Base-by-base conservation (phyloP, 2,888 invertebrate genomes). In the Allophyes oxyacanthae region DNA sequence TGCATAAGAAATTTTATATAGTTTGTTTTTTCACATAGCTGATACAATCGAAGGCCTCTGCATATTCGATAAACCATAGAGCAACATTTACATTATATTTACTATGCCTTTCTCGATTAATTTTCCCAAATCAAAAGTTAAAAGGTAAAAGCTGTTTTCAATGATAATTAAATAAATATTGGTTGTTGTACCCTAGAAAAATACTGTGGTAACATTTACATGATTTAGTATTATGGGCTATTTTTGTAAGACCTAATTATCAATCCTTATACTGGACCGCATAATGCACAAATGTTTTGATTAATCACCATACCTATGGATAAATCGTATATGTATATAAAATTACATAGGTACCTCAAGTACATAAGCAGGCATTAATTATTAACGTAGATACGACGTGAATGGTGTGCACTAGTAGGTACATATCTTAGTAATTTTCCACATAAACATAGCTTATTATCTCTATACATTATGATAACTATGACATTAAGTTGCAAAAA, bases 281-380 rank as follows among this genome's bases (percentile, higher is more conserved):
- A 42, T 36, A 41, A 43, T 49, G 41, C 57, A 58, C 50, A 54
- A 52, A 57, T 43, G 36, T 43, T 32, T 34, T 58, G 33, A 69
- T 58, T 52, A 58, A 57, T 28, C 25, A 26, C 42, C 26, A 53
- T 38, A 51, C 28, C 15, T 30, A 49, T 37, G 45, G 38, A 57
- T 54, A 42, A 55, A 52, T 61, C 2, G 4, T 20, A 42, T 14
- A 48, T 42, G 49, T 26, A 32, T 44, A 49, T 56, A 54, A 30
- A 58, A 51, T 34, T 50, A 44, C 54, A 20, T 41, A 40, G 26
- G 13, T n/a, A 14, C n/a, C n/a, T n/a, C n/a, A n/a, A n/a, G 42
- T 56, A 33, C 37, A 8, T 44, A 20, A n/a, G 25, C 7, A 26
- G 11, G 10, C 25, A 49, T 28, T 32, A 52, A 38, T 49, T 54